phyloP scores from a whole-genome alignment of 2,888 invertebrate genomes.

The Cacoxenus indagator region DNA sequence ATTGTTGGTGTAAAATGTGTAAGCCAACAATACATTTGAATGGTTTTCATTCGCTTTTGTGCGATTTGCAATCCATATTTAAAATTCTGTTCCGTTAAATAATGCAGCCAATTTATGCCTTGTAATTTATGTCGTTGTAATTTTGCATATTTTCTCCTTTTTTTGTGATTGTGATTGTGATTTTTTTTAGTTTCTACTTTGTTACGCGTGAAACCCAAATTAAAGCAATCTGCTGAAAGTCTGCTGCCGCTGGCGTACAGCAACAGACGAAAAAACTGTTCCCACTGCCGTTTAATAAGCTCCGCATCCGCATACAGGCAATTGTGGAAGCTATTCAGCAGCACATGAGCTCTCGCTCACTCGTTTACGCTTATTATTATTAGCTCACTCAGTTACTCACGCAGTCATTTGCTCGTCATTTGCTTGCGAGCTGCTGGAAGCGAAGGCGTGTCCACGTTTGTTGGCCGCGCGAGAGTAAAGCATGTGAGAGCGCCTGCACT shows the following conservation, averaged over 20 bases:
- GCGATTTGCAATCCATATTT: not conserved
- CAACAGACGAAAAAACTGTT: too few relatives aligned
- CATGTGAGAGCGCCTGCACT: not conserved
- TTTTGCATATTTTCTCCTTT: too few relatives aligned
- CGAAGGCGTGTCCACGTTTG: not conserved
- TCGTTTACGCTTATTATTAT: slow-evolving; percentile 32
- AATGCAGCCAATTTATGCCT: not conserved
- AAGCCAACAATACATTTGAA: not conserved
- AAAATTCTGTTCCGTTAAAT: not conserved
- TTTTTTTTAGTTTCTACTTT: too few relatives aligned
- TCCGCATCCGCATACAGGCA: not conserved
- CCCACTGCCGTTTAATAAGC: too few relatives aligned
- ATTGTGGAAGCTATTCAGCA: not conserved
- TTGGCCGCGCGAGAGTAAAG: not conserved
- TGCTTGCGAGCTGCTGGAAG: too few relatives aligned
- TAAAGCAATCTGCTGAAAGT: too few relatives aligned
- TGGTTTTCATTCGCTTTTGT: not conserved
- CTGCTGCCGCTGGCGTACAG: too few relatives aligned
- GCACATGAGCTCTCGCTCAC: slow-evolving; percentile 22
- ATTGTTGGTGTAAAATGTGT: not conserved
- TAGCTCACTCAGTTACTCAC: slow-evolving; percentile 29
- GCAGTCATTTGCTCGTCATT: slow-evolving; percentile 52
- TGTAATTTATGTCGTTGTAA: too few relatives aligned
- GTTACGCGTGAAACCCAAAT: too few relatives aligned
- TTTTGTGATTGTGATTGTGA: too few relatives aligned